Evolutionary conservation across 92 coral and sea anemone genomes (phyloP), one percentile per base, ranked within the genome.

Genomic region (Actinostola sp.): DNA sequence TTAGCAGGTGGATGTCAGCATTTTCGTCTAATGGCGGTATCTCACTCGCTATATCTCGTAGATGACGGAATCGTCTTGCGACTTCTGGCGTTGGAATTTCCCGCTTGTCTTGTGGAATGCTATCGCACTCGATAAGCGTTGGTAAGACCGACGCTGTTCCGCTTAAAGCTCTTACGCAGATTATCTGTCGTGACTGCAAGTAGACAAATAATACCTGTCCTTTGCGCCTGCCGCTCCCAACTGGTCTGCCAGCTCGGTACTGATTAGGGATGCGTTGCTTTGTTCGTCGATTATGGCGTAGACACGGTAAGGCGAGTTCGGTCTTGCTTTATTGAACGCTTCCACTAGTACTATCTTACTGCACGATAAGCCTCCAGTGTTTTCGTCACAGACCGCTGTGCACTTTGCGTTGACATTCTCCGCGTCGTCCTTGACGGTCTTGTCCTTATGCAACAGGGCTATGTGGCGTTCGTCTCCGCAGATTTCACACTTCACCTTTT

Each of bases 371-470:
- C 75, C 75, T 67, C 5, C 75, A 20, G 41, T 32, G 11, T 3
- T 21, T n/a, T n/a, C n/a, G 53, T 61, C 77, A 42, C 82, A 82
- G 23, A 66, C 38, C 25, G 66, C 54, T 8, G 82, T 82, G 52
- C 82, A 75, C 19, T 61, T 51, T 57, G 36, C 65, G 8, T 29
- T 48, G 12, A 30, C 55, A 0, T 21, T 43, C 71, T 63, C 70
- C 70, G 67, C 68, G 8, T 72, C 32, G 24, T 79, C 32, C 14
- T 70, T 72, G 36, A 34, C 50, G 57, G 43, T 29, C 52, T 66
- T 82, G 26, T 67, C 92, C 71, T 77, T 71, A 50, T 87, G 88
- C 30, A 87, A 72, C 39, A 82, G 39, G 41, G 84, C 69, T 30
- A 56, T 55, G 46, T 82, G 92, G 9, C 75, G 65, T 48, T 68